Evolutionary conservation across 92 coral and sea anemone genomes (phyloP).

Genomic region (Muricea muricata): DNA sequence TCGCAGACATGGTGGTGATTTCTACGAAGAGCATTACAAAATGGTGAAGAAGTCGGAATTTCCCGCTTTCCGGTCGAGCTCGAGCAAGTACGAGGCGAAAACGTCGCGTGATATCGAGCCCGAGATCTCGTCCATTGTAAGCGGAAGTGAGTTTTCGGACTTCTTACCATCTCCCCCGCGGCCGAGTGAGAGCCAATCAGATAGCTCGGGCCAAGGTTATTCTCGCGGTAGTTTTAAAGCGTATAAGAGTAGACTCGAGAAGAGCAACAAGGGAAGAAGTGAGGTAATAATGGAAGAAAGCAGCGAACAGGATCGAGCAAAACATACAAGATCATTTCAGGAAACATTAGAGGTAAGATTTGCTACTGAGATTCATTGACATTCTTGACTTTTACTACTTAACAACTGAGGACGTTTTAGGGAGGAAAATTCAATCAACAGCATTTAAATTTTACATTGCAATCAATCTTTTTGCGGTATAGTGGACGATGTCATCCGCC

Average conservation of each 20-base stretch:
- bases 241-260: background rate
- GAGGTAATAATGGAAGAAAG: background rate
- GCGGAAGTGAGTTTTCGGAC: slow-evolving; percentile 37
- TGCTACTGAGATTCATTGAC: too few species aligned
- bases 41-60: slow-evolving; percentile 26
- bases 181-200: slow-evolving; percentile 37
- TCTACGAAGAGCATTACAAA: slow-evolving; percentile 19
- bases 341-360: slow-evolving; percentile 29
- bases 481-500: too few species aligned
- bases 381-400: too few species aligned
- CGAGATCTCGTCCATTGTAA: slow-evolving; percentile 14
- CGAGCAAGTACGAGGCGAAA: background rate
- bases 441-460: too few species aligned
- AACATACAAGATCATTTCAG: slow-evolving; percentile 15
- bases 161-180: slow-evolving; percentile 19
- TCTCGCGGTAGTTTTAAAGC: slow-evolving; percentile 18
- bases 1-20: background rate
- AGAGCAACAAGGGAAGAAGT: background rate
- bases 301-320: background rate
- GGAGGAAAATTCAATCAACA: too few species aligned
- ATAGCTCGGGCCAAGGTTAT: background rate
- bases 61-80: background rate
- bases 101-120: slow-evolving; percentile 6
- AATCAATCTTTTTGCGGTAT: too few species aligned
- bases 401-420: too few species aligned